phyloP scores from a whole-genome alignment of 2,113 vertebrate species.

The Elanoides forficatus region DNA sequence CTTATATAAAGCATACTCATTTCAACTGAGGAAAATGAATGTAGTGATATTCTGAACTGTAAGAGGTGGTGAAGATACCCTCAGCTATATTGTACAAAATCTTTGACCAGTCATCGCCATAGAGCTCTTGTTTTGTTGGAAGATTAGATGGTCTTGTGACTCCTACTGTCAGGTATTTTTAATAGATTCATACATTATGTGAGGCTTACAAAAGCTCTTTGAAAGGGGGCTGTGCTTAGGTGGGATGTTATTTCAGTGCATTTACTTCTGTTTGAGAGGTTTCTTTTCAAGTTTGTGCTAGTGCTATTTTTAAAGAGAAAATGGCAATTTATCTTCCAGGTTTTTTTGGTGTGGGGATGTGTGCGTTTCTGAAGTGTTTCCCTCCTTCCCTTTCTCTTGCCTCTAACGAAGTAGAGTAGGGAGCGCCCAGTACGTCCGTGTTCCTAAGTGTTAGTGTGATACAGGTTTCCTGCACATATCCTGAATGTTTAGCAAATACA shows the following conservation, averaged over 20 bases:
- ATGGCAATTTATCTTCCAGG: not conserved
- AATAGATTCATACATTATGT: not conserved
- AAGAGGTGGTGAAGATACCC: not conserved
- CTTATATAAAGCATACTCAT: not conserved
- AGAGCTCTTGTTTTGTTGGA: not conserved
- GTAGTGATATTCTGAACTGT: not conserved
- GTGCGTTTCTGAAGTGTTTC: not conserved
- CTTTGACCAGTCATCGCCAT: not conserved
- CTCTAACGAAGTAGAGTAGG: not conserved
- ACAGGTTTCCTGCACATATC: accelerated
- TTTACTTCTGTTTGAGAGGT: not conserved
- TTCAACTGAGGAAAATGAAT: constrained; percentile 15
- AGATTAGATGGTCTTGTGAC: not conserved
- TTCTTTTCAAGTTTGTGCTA: not conserved
- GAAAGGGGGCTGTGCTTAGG: not conserved
- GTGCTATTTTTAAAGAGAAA: not conserved
- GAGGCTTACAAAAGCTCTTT: not conserved
- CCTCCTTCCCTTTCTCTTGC: not conserved
- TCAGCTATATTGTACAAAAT: not conserved
- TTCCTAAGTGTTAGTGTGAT: not conserved
- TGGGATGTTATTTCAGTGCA: not conserved
- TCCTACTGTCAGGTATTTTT: not conserved
- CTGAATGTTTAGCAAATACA: not conserved
- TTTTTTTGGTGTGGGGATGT: not conserved
- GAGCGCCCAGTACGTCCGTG: accelerated